Evolutionary conservation across 2,797 vertebrate genomes (phyloP).

Genomic region (Rallus crepitans): DNA sequence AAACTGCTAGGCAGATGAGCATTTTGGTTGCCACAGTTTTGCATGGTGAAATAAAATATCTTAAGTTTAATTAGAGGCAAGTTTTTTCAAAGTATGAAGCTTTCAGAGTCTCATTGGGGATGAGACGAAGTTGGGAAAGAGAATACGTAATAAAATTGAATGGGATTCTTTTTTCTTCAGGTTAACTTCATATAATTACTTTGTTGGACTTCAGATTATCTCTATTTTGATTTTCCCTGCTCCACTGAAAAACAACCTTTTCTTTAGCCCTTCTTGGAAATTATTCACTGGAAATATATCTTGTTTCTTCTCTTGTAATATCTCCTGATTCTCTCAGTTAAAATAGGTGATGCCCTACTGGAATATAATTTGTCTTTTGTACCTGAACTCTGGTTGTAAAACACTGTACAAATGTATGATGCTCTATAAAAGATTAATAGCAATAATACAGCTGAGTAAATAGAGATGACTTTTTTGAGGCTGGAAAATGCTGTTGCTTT

Average conservation of each 20-base stretch:
- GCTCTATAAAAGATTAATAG: conserved; percentile 47
- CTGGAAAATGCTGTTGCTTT: conserved; percentile 27
- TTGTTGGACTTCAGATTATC: not conserved
- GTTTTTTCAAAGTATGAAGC: not conserved
- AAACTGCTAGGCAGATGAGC: not conserved
- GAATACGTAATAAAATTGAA: not conserved
- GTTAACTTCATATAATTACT: not conserved
- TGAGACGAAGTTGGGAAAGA: not conserved
- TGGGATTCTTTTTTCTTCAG: not conserved
- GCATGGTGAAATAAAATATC: not conserved
- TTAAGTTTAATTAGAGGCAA: not conserved
- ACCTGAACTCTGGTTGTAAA: not conserved
- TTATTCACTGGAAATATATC: not conserved
- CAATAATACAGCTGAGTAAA: conserved; percentile 60
- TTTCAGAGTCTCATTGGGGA: not conserved
- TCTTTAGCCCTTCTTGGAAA: not conserved
- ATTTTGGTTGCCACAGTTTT: not conserved
- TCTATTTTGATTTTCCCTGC: not conserved
- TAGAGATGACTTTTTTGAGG: conserved; percentile 47
- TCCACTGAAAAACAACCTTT: not conserved
- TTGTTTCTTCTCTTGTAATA: not conserved
- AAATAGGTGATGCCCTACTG: not conserved
- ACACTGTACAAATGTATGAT: not conserved
- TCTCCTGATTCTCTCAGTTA: not conserved
- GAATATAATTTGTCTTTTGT: not conserved